A percentile compares a stretch with the other conserved stretches of the same genome.
Conservation (phyloP, 2,888 invertebrate genomes). For the Agriopis marginaria region DNA sequence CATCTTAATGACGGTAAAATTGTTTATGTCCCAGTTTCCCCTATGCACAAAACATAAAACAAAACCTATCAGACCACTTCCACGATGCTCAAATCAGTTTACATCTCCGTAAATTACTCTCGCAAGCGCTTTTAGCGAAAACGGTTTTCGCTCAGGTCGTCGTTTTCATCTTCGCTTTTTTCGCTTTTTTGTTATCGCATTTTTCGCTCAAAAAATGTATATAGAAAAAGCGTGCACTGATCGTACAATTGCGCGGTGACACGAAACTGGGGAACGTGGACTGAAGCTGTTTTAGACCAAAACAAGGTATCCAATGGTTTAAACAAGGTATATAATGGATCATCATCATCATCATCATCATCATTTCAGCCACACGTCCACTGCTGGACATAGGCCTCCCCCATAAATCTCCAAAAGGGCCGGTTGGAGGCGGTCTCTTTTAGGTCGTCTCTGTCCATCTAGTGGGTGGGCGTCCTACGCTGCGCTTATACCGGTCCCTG, state of each 20-base stretch:
- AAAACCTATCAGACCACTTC: slow-evolving; percentile 24
- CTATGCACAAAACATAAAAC: slow-evolving; percentile 11
- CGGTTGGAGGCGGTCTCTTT: no score
- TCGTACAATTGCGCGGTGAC: slow-evolving; percentile 18
- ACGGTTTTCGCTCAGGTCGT: slow-evolving; percentile 25
- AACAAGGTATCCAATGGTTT: neutral
- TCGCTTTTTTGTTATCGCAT: neutral
- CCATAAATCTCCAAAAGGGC: no score
- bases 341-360: no score
- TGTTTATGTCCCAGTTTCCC: neutral
- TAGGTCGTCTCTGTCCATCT: no score
- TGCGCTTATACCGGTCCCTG: no score
- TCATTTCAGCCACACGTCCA: no score
- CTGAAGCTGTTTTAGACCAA: neutral
- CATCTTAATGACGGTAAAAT: neutral
- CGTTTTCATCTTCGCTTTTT: slow-evolving; percentile 19
- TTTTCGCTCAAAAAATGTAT: slow-evolving; percentile 10
- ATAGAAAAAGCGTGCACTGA: slow-evolving; percentile 7
- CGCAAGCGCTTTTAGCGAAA: slow-evolving; percentile 34
- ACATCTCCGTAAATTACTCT: slow-evolving; percentile 36
- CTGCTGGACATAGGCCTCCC: no score
- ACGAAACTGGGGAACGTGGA: slow-evolving; percentile 9
- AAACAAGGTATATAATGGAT: no score
- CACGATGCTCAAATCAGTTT: slow-evolving; percentile 34
- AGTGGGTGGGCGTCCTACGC: no score